A percentile compares a stretch with the other conserved stretches of the same genome.
These are phyloP conservation scores for Ochropleura leucogaster DNA, from an alignment of 2,888 invertebrate genomes.

Conservation along the genomic window DNA sequence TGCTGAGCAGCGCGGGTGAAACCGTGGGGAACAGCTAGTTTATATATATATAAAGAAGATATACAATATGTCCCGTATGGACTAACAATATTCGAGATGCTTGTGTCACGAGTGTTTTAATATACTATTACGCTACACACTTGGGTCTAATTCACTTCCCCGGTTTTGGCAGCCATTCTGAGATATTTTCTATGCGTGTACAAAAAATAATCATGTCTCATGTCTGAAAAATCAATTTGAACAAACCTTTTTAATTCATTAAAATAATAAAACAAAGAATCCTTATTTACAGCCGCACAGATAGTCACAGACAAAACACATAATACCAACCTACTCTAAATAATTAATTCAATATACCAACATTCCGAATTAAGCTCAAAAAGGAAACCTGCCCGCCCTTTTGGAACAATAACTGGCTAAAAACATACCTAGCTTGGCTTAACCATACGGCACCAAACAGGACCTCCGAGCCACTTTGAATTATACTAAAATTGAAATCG, in stretches of 20 bases:
- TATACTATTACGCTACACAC: too few relatives aligned
- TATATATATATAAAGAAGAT: too few relatives aligned
- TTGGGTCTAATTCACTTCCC: too few relatives aligned
- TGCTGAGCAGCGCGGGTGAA: too few relatives aligned
- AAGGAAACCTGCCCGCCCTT: slow-evolving; percentile 31
- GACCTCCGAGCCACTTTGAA: slow-evolving; percentile 58
- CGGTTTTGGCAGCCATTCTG: too few relatives aligned
- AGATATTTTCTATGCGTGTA: too few relatives aligned
- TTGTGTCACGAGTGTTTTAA: too few relatives aligned
- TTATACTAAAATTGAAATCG: slow-evolving; percentile 68
- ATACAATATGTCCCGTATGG: too few relatives aligned
- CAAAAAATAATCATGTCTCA: too few relatives aligned
- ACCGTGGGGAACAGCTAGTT: too few relatives aligned
- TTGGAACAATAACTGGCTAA: slow-evolving; percentile 44
- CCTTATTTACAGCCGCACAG: slow-evolving; percentile 2
- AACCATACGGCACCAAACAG: slow-evolving; percentile 42
- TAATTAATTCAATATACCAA: slow-evolving; percentile 46
- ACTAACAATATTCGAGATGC: too few relatives aligned
- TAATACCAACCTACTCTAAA: slow-evolving; percentile 12
- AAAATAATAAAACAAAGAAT: slow-evolving; percentile 2
- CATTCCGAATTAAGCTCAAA: slow-evolving; percentile 28
- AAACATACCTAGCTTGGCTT: slow-evolving; percentile 56
- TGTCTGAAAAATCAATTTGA: too few relatives aligned
- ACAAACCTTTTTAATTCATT: background rate
- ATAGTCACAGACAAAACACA: slow-evolving; percentile 3